phyloP scores from a whole-genome alignment of 2,888 invertebrate species.

The Operophtera brumata region DNA sequence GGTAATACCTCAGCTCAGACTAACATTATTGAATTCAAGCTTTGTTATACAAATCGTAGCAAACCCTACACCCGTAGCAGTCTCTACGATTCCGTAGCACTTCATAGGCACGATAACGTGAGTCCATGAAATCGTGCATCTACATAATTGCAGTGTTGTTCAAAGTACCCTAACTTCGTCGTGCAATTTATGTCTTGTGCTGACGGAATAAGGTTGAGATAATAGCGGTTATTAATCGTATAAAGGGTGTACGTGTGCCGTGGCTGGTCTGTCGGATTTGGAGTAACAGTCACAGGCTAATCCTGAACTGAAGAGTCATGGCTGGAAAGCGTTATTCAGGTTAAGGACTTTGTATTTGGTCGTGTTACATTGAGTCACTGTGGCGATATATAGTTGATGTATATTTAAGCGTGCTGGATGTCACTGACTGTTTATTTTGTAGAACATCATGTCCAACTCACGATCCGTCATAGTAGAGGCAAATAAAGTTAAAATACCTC shows the following conservation, averaged over 20 bases:
- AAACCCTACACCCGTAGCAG: conserved; percentile 1
- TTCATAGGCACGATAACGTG: conserved; percentile 2
- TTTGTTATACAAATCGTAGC: conserved; percentile 2
- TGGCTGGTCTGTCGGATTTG: conserved; percentile 39
- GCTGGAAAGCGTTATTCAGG: conserved; percentile 21
- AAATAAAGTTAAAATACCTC: too few relatives aligned
- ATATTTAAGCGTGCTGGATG: too few relatives aligned
- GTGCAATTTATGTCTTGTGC: background rate
- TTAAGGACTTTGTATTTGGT: conserved; percentile 10
- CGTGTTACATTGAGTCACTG: background rate
- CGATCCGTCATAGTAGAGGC: too few relatives aligned
- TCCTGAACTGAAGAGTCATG: conserved; percentile 37
- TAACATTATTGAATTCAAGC: too few relatives aligned
- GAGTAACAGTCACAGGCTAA: conserved; percentile 36
- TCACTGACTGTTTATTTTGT: too few relatives aligned
- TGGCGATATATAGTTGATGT: background rate
- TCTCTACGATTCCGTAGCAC: conserved; percentile 11
- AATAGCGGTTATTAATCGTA: conserved; percentile 16
- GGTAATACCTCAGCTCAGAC: too few relatives aligned
- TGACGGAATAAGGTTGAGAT: conserved; percentile 5
- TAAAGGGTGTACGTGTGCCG: conserved; percentile 39
- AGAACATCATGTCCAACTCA: too few relatives aligned
- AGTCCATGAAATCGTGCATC: background rate
- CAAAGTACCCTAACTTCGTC: background rate
- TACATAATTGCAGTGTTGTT: background rate